Percentiles rank a stretch among this genome's conserved stretches.
These are phyloP conservation scores for Ctenopoma multispine DNA, from an alignment of 2,797 vertebrate species.

Conservation along the genomic window DNA sequence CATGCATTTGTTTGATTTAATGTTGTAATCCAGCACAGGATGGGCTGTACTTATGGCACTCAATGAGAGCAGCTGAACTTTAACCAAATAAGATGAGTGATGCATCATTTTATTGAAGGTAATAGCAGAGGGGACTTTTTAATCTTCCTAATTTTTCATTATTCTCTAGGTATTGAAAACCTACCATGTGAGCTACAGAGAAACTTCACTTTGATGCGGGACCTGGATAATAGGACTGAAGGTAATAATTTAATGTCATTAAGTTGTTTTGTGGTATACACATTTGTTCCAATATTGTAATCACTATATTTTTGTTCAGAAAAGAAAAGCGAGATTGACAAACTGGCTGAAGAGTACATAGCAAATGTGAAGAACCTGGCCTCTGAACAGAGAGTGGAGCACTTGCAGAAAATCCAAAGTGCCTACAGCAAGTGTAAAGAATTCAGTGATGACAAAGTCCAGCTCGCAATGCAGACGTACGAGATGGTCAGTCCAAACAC, in stretches of 20 bases:
- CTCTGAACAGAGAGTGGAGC: slow-evolving; percentile 91
- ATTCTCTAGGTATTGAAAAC: slow-evolving; percentile 91
- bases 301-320: slow-evolving; percentile 80
- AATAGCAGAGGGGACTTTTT: no score
- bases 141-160: not conserved
- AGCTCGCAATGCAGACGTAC: slow-evolving; percentile 98
- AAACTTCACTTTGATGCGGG: slow-evolving; percentile 96
- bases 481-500: slow-evolving; percentile 91
- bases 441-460: slow-evolving; percentile 97
- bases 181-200: slow-evolving; percentile 95
- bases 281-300: not conserved
- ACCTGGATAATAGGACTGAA: slow-evolving; percentile 94
- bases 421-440: slow-evolving; percentile 96
- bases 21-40: not conserved
- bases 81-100: not conserved
- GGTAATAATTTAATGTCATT: slow-evolving; percentile 66
- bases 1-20: not conserved
- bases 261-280: not conserved
- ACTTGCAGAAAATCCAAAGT: slow-evolving; percentile 93
- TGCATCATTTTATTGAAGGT: not conserved
- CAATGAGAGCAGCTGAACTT: not conserved
- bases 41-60: not conserved
- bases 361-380: slow-evolving; percentile 89
- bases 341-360: slow-evolving; percentile 93
- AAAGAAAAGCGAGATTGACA: slow-evolving; percentile 95